Evolutionary conservation across 2,888 invertebrate species (phyloP).

Genomic region (Pristionchus maxplancki): DNA sequence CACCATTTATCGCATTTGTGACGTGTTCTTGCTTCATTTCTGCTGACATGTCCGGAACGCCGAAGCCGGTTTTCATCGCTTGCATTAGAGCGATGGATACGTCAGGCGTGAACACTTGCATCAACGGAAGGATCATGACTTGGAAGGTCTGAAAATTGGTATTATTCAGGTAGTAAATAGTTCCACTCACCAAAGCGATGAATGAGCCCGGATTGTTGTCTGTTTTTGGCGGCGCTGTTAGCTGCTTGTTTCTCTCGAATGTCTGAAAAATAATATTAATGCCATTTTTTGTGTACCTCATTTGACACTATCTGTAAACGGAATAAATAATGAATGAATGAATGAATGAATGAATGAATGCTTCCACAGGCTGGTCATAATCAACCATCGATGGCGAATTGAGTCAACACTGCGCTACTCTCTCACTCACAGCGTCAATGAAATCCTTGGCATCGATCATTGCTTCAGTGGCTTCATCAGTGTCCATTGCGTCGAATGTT

Average conservation of each 20-base stretch:
- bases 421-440: neutral
- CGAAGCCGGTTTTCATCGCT: neutral
- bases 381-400: too few relatives aligned
- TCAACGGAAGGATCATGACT: neutral
- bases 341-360: too few relatives aligned
- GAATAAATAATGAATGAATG: too few relatives aligned
- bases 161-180: neutral
- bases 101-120: neutral
- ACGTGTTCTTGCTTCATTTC: neutral
- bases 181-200: neutral
- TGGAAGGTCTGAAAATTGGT: neutral
- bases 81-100: neutral
- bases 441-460: neutral
- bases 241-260: too few relatives aligned
- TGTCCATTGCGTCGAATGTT: neutral
- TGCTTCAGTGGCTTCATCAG: neutral
- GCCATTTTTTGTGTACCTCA: too few relatives aligned
- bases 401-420: too few relatives aligned
- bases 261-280: too few relatives aligned
- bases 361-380: too few relatives aligned
- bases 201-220: neutral
- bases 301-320: too few relatives aligned
- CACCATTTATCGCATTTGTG: neutral
- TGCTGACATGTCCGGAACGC: neutral
- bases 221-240: too few relatives aligned